phyloP scores from a whole-genome alignment of 35 echinoderm and acorn worm genomes.

The Lytechinus variegatus region DNA sequence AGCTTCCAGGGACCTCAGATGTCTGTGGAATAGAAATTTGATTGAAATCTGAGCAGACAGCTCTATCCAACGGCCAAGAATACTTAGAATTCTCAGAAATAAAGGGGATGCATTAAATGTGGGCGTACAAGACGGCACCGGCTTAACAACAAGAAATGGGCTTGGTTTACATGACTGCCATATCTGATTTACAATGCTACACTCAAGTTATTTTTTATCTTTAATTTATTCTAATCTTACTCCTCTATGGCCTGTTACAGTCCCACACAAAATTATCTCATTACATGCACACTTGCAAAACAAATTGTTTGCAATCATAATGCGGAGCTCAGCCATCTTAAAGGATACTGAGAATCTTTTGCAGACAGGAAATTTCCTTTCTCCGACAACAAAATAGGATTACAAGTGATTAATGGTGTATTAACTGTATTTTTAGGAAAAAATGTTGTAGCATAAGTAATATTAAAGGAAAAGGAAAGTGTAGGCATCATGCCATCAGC shows the following conservation, averaged over 20 bases:
- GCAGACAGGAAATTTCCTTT: not conserved
- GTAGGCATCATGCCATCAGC: too few species aligned
- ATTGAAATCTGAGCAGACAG: not conserved
- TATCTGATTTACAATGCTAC: slow-evolving; percentile 4
- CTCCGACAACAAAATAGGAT: not conserved
- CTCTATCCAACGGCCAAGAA: not conserved
- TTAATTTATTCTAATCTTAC: not conserved
- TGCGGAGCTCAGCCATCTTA: not conserved
- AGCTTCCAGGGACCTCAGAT: not conserved
- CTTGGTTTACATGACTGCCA: slow-evolving; percentile 2
- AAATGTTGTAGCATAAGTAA: too few species aligned
- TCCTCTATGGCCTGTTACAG: not conserved
- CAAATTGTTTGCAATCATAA: not conserved
- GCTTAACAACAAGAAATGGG: not conserved
- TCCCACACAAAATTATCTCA: slow-evolving; percentile 7
- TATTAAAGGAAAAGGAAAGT: too few species aligned
- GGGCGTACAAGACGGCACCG: not conserved
- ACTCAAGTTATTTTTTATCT: not conserved
- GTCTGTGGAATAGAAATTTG: not conserved
- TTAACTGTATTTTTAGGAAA: too few species aligned
- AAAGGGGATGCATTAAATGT: not conserved
- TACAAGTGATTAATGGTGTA: not conserved
- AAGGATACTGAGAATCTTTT: not conserved
- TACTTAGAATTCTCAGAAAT: slow-evolving; percentile 31
- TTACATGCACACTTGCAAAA: slow-evolving; percentile 25